Evolutionary conservation across 2,113 vertebrate genomes (phyloP).

Genomic region (Apeltes quadracus): DNA sequence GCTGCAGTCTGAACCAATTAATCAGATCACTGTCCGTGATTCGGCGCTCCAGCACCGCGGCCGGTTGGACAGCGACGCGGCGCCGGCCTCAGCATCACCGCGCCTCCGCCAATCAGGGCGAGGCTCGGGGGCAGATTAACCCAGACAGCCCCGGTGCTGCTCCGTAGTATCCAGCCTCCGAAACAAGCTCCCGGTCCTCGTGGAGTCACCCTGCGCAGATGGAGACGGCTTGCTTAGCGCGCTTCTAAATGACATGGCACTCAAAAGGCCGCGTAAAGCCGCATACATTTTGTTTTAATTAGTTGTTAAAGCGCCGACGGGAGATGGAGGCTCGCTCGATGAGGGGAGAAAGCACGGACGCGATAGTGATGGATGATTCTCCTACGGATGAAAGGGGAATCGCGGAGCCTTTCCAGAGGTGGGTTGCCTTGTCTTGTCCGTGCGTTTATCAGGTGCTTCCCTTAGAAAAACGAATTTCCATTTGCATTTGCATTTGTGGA

Average conservation of each 20-base stretch:
- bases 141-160: conserved; percentile 54
- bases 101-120: conserved; percentile 74
- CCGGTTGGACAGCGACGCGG: conserved; percentile 71
- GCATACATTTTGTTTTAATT: too few relatives aligned
- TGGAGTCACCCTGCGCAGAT: conserved; percentile 29
- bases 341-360: conserved; percentile 73
- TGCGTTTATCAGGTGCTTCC: neutral
- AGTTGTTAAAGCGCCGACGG: neutral
- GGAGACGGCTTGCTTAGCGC: neutral
- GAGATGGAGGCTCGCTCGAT: conserved; percentile 74
- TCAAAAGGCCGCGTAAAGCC: neutral
- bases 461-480: neutral
- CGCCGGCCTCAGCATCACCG: conserved; percentile 67
- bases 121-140: conserved; percentile 70
- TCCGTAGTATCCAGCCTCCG: conserved; percentile 53
- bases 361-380: conserved; percentile 75
- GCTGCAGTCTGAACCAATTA: conserved; percentile 25
- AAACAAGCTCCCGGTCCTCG: conserved; percentile 53
- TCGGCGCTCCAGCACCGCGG: conserved; percentile 61
- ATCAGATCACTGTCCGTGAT: conserved; percentile 17
- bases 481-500: conserved; percentile 3
- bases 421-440: conserved; percentile 32
- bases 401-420: conserved; percentile 74
- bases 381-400: conserved; percentile 63
- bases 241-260: neutral